Conservation (phyloP, 2,888 invertebrate genomes). For the Lomographa bimaculata region DNA sequence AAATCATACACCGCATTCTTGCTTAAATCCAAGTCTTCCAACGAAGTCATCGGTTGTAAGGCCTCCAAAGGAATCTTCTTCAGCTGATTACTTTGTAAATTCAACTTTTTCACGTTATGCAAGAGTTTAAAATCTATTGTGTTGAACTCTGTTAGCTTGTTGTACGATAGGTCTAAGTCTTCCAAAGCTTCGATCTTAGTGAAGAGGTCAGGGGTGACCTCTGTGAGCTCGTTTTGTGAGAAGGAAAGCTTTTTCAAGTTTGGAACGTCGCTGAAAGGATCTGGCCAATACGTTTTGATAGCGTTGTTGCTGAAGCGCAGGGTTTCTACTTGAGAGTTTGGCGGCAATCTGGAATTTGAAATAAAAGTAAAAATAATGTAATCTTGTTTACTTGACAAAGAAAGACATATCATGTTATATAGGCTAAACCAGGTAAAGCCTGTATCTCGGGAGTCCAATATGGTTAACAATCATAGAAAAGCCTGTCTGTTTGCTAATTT, state of each 20-base stretch:
- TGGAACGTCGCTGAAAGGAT: slow-evolving; percentile 66
- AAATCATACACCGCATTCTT: slow-evolving; percentile 71
- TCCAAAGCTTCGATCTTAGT: slow-evolving; percentile 65
- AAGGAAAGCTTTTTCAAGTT: slow-evolving; percentile 72
- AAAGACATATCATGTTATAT: no score
- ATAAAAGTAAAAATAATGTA: slow-evolving; percentile 2
- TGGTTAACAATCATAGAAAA: no score
- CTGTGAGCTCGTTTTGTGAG: slow-evolving; percentile 71
- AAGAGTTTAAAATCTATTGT: slow-evolving; percentile 64
- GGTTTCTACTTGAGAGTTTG: slow-evolving; percentile 66
- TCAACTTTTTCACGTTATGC: slow-evolving; percentile 60
- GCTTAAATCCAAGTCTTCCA: slow-evolving; percentile 77
- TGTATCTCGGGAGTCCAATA: no score
- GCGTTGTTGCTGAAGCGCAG: slow-evolving; percentile 69
- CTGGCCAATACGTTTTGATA: slow-evolving; percentile 74
- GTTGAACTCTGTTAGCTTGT: slow-evolving; percentile 69
- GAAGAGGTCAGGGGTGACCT: slow-evolving; percentile 73
- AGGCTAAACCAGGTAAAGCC: no score
- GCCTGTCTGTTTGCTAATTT: no score
- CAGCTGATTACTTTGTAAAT: slow-evolving; percentile 73
- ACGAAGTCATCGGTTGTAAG: slow-evolving; percentile 56
- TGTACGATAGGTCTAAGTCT: slow-evolving; percentile 80
- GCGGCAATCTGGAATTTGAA: slow-evolving; percentile 63
- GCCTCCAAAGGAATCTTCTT: slow-evolving; percentile 65
- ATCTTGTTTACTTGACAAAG: no score